These are phyloP conservation scores for Oedothorax gibbosus DNA, from an alignment of 1,140 invertebrate species.

Conservation along the genomic window DNA sequence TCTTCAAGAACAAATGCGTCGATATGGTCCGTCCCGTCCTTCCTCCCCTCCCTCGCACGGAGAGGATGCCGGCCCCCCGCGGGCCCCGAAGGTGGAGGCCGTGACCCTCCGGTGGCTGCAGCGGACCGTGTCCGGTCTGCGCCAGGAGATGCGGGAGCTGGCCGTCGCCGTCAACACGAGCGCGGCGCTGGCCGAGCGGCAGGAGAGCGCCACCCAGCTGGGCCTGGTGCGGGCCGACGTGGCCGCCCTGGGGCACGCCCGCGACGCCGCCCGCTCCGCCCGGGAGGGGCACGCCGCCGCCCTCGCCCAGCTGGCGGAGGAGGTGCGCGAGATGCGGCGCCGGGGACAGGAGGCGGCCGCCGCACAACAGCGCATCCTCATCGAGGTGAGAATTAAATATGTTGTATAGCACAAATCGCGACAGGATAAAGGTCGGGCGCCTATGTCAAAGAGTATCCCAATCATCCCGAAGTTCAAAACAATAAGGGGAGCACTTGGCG, in stretches of 20 bases:
- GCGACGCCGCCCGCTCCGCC: slow-evolving; percentile 32
- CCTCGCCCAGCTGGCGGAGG: slow-evolving; percentile 27
- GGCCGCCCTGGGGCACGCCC: slow-evolving; percentile 18
- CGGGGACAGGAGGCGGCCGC: slow-evolving; percentile 27
- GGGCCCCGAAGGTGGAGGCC: neutral
- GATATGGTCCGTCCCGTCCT: neutral
- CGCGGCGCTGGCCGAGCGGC: slow-evolving; percentile 39
- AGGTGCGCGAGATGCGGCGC: slow-evolving; percentile 50
- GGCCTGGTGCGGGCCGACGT: slow-evolving; percentile 46
- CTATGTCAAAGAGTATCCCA: no score
- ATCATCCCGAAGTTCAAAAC: no score
- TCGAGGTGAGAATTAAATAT: slow-evolving; percentile 51
- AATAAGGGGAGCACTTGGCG: no score
- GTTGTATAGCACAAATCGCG: no score
- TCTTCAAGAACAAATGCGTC: slow-evolving; percentile 14
- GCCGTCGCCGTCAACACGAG: slow-evolving; percentile 57
- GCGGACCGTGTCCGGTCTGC: slow-evolving; percentile 46
- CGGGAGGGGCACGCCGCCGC: slow-evolving; percentile 42
- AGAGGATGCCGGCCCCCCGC: neutral
- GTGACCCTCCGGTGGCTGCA: slow-evolving; percentile 58
- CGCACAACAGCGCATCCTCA: slow-evolving; percentile 13
- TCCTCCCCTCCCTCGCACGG: no score
- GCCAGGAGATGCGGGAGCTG: slow-evolving; percentile 57
- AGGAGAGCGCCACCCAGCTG: slow-evolving; percentile 24
- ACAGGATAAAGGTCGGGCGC: no score